Percentiles rank a stretch among this genome's conserved stretches.
Evolutionary conservation across 2,888 invertebrate genomes (phyloP).

Genomic region (Saturnia pavonia): DNA sequence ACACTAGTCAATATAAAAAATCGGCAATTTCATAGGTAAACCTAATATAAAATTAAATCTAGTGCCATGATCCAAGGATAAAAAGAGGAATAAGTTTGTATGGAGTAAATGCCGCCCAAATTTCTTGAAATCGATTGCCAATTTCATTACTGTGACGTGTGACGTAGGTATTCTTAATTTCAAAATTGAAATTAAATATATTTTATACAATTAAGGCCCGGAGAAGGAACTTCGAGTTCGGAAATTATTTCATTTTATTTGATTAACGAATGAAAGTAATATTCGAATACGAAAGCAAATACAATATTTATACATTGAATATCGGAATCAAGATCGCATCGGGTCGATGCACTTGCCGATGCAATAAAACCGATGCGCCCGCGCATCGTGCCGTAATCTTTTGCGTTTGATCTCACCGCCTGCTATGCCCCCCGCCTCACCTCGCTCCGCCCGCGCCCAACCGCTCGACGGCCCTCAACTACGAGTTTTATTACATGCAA

Average conservation of each 20-base stretch:
- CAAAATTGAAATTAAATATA: too few relatives aligned
- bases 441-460: constrained; percentile 16
- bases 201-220: background rate
- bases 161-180: too few relatives aligned
- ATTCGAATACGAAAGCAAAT: background rate
- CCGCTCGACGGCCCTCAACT: constrained; percentile 34
- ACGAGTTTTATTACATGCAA: constrained; percentile 56
- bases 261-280: background rate
- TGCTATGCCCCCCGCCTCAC: constrained; percentile 19
- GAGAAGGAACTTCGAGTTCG: background rate
- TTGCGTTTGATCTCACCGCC: constrained; percentile 66
- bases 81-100: too few relatives aligned
- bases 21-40: too few relatives aligned
- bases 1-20: too few relatives aligned
- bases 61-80: too few relatives aligned
- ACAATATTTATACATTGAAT: background rate
- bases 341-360: constrained; percentile 51
- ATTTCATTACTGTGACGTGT: too few relatives aligned
- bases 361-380: constrained; percentile 51
- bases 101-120: too few relatives aligned
- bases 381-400: constrained; percentile 65
- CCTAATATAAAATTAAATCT: too few relatives aligned
- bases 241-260: background rate
- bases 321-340: constrained; percentile 29
- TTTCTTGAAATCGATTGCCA: too few relatives aligned